These are phyloP conservation scores for Agonopterix arenella DNA, from an alignment of 2,888 invertebrate genomes.

Conservation along the genomic window DNA sequence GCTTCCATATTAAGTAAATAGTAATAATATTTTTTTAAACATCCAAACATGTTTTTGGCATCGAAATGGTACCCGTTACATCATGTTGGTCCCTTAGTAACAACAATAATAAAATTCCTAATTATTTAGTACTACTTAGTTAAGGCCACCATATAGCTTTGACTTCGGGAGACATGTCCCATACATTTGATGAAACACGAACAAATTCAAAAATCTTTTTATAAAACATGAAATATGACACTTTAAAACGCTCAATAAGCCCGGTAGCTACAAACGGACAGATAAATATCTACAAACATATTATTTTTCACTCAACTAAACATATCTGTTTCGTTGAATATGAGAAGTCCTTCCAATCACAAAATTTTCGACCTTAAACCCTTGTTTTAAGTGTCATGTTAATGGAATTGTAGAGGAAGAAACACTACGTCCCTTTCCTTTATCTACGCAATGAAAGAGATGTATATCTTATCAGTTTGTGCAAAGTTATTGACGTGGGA, in stretches of 20 bases:
- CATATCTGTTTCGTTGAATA: conserved; percentile 5
- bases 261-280: conserved; percentile 45
- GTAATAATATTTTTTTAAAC: too few species aligned
- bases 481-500: conserved; percentile 33
- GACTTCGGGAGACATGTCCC: conserved; percentile 2
- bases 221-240: conserved; percentile 36
- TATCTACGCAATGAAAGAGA: conserved; percentile 15
- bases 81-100: too few species aligned
- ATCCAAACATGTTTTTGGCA: too few species aligned
- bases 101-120: too few species aligned
- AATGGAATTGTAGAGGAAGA: too few species aligned
- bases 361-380: too few species aligned
- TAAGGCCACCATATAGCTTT: too few species aligned
- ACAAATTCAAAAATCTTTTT: conserved; percentile 20
- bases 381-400: too few species aligned
- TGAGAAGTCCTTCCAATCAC: too few species aligned
- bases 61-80: too few species aligned
- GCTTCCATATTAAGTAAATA: too few species aligned
- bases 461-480: conserved; percentile 32
- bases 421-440: conserved; percentile 18
- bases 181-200: conserved; percentile 14
- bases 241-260: conserved; percentile 30
- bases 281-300: conserved; percentile 65
- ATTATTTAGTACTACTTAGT: too few species aligned
- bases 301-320: conserved; percentile 68